A percentile compares a stretch with the other conserved stretches of the same genome.
Evolutionary conservation across 2,888 invertebrate species (phyloP).

Genomic region (Xanthorhoe designata): DNA sequence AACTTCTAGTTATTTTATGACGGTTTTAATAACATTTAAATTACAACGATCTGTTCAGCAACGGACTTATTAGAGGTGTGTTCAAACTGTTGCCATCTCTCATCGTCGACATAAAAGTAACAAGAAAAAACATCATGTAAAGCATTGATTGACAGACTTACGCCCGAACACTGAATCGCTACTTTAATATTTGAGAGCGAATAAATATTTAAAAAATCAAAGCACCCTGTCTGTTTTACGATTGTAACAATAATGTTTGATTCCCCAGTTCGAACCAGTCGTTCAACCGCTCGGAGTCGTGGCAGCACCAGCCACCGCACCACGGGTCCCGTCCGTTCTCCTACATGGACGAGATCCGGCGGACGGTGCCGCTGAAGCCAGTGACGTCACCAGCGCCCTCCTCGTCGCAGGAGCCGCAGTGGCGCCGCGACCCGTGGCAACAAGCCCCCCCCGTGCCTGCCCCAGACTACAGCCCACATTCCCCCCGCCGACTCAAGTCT

Average conservation of each 20-base stretch:
- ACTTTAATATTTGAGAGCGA: too few relatives aligned
- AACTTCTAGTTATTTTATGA: too few relatives aligned
- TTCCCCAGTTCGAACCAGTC: constrained; percentile 41
- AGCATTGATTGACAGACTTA: too few relatives aligned
- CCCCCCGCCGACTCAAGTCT: constrained; percentile 68
- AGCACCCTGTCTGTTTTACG: too few relatives aligned
- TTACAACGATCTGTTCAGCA: too few relatives aligned
- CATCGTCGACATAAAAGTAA: too few relatives aligned
- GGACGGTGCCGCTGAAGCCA: constrained; percentile 49
- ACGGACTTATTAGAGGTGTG: too few relatives aligned
- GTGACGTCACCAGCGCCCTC: constrained; percentile 44
- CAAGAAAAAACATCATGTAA: too few relatives aligned
- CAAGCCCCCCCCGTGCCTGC: constrained; percentile 62
- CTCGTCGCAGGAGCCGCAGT: constrained; percentile 16
- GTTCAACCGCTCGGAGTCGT: constrained; percentile 65
- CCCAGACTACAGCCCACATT: constrained; percentile 71
- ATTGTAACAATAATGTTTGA: not conserved
- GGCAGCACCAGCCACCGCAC: constrained; percentile 55
- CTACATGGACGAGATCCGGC: constrained; percentile 65
- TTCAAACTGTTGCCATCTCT: too few relatives aligned
- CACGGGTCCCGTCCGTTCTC: constrained; percentile 62
- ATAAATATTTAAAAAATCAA: too few relatives aligned
- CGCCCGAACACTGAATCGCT: too few relatives aligned
- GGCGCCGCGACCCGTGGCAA: constrained; percentile 54
- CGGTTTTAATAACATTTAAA: too few relatives aligned